These are phyloP conservation scores for Crax fasciolata DNA, from an alignment of 2,797 vertebrate genomes.

Conservation along the genomic window DNA sequence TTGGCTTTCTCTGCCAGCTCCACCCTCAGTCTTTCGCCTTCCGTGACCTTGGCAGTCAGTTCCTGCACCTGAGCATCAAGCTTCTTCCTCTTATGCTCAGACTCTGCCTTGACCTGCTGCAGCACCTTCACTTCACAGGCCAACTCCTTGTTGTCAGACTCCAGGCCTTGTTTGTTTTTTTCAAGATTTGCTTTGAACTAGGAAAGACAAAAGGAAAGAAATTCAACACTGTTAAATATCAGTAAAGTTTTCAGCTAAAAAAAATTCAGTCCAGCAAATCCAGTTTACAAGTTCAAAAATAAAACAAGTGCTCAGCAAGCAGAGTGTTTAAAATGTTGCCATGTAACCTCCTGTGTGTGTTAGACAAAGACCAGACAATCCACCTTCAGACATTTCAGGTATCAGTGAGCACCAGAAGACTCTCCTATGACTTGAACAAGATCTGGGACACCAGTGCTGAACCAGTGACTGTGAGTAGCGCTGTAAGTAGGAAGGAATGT, in stretches of 20 bases:
- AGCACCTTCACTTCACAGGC: slow-evolving; percentile 92
- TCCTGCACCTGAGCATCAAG: slow-evolving; percentile 94
- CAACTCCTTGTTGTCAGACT: slow-evolving; percentile 95
- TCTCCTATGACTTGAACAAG: neutral
- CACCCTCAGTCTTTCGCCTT: slow-evolving; percentile 89
- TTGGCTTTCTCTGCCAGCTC: slow-evolving; percentile 91
- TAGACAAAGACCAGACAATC: neutral
- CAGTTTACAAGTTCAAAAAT: neutral
- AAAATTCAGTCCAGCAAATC: neutral
- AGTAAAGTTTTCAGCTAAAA: neutral
- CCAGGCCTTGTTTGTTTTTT: slow-evolving; percentile 95
- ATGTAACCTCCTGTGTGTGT: fast-evolving
- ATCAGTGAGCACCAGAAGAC: neutral
- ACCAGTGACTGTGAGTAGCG: neutral
- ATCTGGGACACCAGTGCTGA: neutral
- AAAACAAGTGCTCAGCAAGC: neutral
- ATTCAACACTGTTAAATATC: neutral
- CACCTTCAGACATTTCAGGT: neutral
- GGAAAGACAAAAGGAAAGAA: neutral
- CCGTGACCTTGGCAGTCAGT: slow-evolving; percentile 87
- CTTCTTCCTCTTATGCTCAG: slow-evolving; percentile 96
- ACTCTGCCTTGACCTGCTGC: slow-evolving; percentile 93
- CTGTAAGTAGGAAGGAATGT: slow-evolving; percentile 54
- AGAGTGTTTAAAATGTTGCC: neutral
- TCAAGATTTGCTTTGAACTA: slow-evolving; percentile 95